These are phyloP conservation scores for Nymphalis io DNA, from an alignment of 1,140 invertebrate genomes.

Conservation along the genomic window DNA sequence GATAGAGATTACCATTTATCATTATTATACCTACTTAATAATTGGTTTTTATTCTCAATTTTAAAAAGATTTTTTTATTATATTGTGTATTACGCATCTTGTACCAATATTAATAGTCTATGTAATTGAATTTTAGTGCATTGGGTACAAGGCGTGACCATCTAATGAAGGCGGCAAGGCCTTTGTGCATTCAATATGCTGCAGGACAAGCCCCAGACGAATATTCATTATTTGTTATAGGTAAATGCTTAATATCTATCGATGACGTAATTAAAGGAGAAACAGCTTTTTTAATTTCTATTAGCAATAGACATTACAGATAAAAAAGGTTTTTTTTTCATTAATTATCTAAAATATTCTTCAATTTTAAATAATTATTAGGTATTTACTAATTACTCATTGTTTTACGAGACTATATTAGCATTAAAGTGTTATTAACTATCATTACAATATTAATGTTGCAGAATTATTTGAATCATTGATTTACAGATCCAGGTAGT, in stretches of 20 bases:
- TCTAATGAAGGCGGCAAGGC: conserved; percentile 53
- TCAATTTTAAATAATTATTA: no score
- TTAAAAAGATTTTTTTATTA: no score
- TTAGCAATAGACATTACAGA: no score
- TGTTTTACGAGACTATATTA: no score
- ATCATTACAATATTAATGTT: neutral
- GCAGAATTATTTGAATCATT: neutral
- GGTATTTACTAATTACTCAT: no score
- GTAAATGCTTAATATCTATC: conserved; percentile 34
- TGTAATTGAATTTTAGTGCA: conserved; percentile 25
- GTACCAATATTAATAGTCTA: neutral
- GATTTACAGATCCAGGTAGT: conserved; percentile 51
- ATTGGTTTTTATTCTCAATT: no score
- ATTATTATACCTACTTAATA: neutral
- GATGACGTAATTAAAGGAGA: neutral
- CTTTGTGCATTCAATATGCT: conserved; percentile 67
- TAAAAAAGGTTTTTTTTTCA: no score
- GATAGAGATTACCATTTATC: no score
- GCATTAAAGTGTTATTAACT: no score
- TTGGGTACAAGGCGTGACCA: conserved; percentile 46
- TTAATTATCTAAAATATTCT: no score
- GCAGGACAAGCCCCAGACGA: conserved; percentile 55
- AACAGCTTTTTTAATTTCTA: no score
- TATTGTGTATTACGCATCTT: neutral
- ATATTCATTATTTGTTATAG: conserved; percentile 62